These are phyloP conservation scores for Pseudopipra pipra DNA, from an alignment of 2,113 vertebrate species.

Conservation along the genomic window DNA sequence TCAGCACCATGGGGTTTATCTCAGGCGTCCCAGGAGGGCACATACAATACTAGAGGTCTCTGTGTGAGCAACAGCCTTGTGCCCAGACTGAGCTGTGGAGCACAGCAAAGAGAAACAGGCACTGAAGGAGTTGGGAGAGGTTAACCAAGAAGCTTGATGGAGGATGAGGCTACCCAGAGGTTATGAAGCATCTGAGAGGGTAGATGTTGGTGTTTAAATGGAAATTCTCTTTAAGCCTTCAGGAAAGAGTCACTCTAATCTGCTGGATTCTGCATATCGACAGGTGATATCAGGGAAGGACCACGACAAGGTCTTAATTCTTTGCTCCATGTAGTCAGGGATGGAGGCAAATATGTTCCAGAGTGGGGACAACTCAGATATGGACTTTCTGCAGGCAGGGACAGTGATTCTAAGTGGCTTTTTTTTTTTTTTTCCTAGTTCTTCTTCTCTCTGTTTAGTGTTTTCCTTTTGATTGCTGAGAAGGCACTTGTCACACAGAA, in stretches of 20 bases:
- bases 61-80: not conserved
- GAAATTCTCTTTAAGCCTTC: not conserved
- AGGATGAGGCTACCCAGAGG: not conserved
- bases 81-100: not conserved
- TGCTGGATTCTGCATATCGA: not conserved
- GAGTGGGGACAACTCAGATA: not conserved
- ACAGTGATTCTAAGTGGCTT: not conserved
- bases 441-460: not conserved
- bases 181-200: not conserved
- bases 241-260: not conserved
- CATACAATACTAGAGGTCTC: not conserved
- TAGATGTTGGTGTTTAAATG: not conserved
- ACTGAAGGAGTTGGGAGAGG: not conserved
- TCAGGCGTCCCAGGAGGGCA: not conserved
- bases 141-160: not conserved
- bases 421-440: fast-evolving
- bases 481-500: too few relatives aligned
- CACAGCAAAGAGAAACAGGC: not conserved
- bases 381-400: not conserved
- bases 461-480: not conserved
- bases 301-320: not conserved
- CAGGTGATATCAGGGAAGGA: not conserved
- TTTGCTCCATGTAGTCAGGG: not conserved
- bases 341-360: not conserved
- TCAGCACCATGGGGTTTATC: not conserved